Evolutionary conservation across 2,113 vertebrate genomes (phyloP).

Genomic region (Pseudonaja textilis): DNA sequence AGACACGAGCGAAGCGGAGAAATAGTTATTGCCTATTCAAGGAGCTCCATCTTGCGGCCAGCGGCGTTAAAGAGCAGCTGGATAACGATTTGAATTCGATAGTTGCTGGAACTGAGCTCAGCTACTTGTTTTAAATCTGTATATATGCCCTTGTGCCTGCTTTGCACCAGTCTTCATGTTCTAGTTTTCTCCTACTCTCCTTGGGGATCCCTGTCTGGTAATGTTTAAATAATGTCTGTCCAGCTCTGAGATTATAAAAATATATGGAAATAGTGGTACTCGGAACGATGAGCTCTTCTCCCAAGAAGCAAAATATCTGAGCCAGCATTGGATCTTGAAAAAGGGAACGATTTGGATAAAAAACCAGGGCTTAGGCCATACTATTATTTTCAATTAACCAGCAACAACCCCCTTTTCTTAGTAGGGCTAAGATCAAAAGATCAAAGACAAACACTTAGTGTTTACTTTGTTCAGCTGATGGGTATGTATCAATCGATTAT

Average conservation of each 20-base stretch:
- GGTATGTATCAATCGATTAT: not conserved
- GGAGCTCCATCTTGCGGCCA: slow-evolving; percentile 73
- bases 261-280: not conserved
- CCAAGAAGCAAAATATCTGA: not conserved
- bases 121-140: not conserved
- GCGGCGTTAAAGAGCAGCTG: slow-evolving; percentile 42
- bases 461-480: not conserved
- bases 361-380: not conserved
- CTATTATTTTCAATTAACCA: not conserved
- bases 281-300: not conserved
- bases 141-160: not conserved
- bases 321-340: not conserved
- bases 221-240: not conserved
- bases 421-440: not conserved
- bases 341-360: not conserved
- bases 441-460: not conserved
- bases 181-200: not conserved
- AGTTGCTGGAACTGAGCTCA: not conserved
- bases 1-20: rapidly evolving
- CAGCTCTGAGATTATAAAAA: not conserved
- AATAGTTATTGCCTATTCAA: slow-evolving; percentile 58
- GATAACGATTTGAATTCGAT: not conserved
- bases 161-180: not conserved
- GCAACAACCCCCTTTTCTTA: not conserved
- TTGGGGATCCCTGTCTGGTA: not conserved